Conservation (phyloP, 2,888 invertebrate genomes). For the Taphrorychus bicolor region DNA sequence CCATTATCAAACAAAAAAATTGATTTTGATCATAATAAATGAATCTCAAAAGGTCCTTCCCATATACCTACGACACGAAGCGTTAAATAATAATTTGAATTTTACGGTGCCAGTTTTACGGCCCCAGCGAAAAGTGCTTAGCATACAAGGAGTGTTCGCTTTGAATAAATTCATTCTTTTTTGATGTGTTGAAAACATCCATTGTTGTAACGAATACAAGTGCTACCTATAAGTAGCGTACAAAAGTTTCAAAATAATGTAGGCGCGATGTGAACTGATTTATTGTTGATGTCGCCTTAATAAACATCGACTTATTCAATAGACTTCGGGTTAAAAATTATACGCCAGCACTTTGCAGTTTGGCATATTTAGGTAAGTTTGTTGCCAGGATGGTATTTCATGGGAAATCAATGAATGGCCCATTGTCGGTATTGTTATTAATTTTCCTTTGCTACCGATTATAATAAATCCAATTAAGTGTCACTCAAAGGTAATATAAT, state of each 20-base stretch:
- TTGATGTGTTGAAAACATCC: slow-evolving; percentile 50
- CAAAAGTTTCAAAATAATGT: slow-evolving; percentile 44
- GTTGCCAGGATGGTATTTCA: not conserved
- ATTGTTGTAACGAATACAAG: slow-evolving; percentile 51
- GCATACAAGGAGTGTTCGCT: slow-evolving; percentile 52
- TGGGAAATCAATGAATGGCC: not conserved
- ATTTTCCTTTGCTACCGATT: not conserved
- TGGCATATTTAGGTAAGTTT: not conserved
- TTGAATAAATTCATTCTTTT: slow-evolving; percentile 51
- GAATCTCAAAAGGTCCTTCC: not conserved
- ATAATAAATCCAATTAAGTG: not conserved
- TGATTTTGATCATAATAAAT: too few relatives aligned
- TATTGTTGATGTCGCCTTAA: slow-evolving; percentile 24
- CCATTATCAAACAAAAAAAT: too few relatives aligned
- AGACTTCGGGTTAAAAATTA: not conserved
- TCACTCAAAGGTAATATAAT: not conserved
- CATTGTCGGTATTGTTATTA: not conserved
- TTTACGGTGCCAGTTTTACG: slow-evolving; percentile 26
- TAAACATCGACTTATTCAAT: slow-evolving; percentile 11
- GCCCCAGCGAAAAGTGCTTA: slow-evolving; percentile 44
- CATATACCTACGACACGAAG: not conserved
- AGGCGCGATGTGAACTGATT: slow-evolving; percentile 35
- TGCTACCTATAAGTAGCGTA: slow-evolving; percentile 54
- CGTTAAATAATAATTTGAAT: not conserved
- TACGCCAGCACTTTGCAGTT: not conserved